phyloP scores from a whole-genome alignment of 2,888 invertebrate species.

The Philereme vetulata region DNA sequence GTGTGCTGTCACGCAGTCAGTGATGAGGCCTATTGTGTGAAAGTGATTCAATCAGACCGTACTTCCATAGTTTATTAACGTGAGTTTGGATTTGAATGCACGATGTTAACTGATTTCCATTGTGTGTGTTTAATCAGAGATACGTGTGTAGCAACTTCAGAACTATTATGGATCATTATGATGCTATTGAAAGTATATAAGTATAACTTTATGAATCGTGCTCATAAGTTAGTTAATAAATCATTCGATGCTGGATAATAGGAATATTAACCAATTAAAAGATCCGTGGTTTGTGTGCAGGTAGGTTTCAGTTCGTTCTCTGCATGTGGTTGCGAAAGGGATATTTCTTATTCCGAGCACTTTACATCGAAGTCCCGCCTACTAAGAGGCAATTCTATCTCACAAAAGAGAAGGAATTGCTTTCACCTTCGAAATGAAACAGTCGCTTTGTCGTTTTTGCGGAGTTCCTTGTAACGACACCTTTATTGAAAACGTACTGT shows the following conservation, averaged over 20 bases:
- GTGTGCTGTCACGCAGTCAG: constrained; percentile 60
- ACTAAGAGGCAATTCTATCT: constrained; percentile 70
- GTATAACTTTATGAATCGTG: constrained; percentile 14
- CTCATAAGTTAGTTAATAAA: not conserved
- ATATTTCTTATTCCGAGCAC: constrained; percentile 55
- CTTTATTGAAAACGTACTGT: constrained; percentile 68
- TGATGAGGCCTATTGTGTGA: constrained; percentile 75
- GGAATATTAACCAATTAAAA: constrained; percentile 19
- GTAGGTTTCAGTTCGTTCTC: constrained; percentile 33
- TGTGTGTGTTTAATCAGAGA: constrained; percentile 20
- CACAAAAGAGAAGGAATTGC: constrained; percentile 73
- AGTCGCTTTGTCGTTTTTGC: constrained; percentile 72
- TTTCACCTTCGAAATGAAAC: constrained; percentile 74
- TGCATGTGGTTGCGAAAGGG: constrained; percentile 51
- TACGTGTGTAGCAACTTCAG: not conserved
- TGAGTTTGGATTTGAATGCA: constrained; percentile 59
- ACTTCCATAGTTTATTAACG: constrained; percentile 62
- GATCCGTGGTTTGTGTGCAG: constrained; percentile 40
- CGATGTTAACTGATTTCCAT: constrained; percentile 47
- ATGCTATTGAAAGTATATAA: constrained; percentile 21
- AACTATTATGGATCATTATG: not conserved
- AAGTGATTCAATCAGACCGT: constrained; percentile 68
- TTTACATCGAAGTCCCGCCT: constrained; percentile 65
- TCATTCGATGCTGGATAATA: not conserved
- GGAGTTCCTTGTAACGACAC: constrained; percentile 66